phyloP scores from a whole-genome alignment of 2,113 vertebrate genomes.

The Hyperopisus bebe region DNA sequence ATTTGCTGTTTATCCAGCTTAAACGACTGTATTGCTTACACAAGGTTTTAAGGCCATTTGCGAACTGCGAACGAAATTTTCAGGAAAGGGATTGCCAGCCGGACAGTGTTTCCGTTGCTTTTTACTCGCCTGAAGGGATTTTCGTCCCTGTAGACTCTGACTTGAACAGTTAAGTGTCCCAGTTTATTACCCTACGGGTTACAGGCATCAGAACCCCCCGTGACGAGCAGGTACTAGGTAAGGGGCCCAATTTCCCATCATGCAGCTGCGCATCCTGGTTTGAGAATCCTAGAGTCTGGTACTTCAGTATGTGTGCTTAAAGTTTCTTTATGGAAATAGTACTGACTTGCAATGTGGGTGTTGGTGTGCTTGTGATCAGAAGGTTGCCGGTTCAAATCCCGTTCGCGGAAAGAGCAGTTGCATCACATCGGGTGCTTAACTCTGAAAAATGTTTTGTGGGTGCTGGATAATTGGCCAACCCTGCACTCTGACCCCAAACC shows the following conservation, averaged over 20 bases:
- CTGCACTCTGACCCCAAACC: not conserved
- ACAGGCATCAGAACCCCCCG: constrained; percentile 57
- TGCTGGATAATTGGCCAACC: not conserved
- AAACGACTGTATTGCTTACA: not conserved
- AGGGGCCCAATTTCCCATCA: constrained; percentile 42
- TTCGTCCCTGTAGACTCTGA: constrained; percentile 57
- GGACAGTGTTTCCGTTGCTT: not conserved
- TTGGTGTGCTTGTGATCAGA: not conserved
- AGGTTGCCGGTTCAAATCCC: not conserved
- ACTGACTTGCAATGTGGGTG: not conserved
- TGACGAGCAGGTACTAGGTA: constrained; percentile 63
- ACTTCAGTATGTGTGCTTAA: not conserved
- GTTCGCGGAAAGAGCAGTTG: not conserved
- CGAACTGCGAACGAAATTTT: not conserved
- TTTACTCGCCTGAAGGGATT: constrained; percentile 47
- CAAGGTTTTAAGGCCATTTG: not conserved
- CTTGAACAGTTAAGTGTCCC: constrained; percentile 59
- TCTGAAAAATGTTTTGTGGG: not conserved
- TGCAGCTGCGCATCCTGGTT: not conserved
- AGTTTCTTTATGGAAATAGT: not conserved
- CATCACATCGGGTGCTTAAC: not conserved
- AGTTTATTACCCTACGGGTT: constrained; percentile 53
- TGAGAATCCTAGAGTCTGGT: not conserved
- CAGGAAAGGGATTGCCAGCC: not conserved
- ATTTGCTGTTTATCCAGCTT: not conserved